Percentiles rank a stretch among this genome's conserved stretches.
phyloP scores from a whole-genome alignment of 2,113 vertebrate genomes.

The Puma concolor region DNA sequence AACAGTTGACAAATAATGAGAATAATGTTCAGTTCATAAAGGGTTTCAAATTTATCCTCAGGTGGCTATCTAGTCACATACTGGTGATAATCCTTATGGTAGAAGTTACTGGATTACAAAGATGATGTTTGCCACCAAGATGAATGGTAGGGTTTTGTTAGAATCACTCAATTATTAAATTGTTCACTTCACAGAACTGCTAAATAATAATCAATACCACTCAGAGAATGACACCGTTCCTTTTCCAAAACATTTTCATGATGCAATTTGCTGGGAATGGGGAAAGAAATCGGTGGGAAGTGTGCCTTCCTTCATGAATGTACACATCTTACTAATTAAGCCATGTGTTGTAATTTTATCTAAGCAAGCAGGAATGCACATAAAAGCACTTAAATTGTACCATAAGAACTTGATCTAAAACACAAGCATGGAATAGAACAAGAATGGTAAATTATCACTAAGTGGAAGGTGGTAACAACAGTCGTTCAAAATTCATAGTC shows the following conservation, averaged over 20 bases:
- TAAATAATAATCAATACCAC: conserved; percentile 34
- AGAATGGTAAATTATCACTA: conserved; percentile 63
- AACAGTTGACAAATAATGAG: not conserved
- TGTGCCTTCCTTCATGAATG: conserved; percentile 10
- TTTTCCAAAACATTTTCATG: conserved; percentile 32
- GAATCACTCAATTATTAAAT: not conserved
- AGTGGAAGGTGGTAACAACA: conserved; percentile 45
- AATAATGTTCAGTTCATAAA: not conserved
- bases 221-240: not conserved
- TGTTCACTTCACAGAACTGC: not conserved
- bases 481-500: conserved; percentile 59
- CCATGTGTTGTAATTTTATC: conserved; percentile 65
- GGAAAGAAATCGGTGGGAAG: not conserved
- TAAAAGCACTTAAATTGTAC: conserved; percentile 37
- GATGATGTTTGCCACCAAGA: not conserved
- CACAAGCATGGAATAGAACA: conserved; percentile 44
- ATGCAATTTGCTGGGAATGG: not conserved
- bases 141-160: not conserved
- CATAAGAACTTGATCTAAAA: conserved; percentile 66
- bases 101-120: not conserved
- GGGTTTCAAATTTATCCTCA: not conserved
- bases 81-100: not conserved
- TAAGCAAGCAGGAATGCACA: conserved; percentile 69
- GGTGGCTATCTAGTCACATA: not conserved
- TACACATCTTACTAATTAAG: conserved; percentile 61